These are phyloP conservation scores for Palythoa grandis DNA, from an alignment of 92 coral and sea anemone species.

Conservation along the genomic window DNA sequence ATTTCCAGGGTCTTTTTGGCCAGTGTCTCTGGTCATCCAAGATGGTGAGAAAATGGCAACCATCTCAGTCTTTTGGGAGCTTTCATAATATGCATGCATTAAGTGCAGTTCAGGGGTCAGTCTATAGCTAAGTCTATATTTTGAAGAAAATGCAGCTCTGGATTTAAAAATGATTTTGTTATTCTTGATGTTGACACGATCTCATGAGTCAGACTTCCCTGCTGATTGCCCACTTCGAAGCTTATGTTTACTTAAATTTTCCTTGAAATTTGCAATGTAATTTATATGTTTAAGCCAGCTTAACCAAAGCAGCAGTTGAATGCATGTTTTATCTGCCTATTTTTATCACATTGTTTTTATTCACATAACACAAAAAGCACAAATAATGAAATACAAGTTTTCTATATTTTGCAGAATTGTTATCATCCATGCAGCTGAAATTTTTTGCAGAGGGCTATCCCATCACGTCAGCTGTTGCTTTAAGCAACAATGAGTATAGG, in stretches of 20 bases:
- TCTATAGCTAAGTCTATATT: neutral
- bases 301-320: neutral
- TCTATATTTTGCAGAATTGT: constrained; percentile 58
- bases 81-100: neutral
- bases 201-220: neutral
- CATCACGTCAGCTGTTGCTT: constrained; percentile 60
- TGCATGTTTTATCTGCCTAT: constrained; percentile 8
- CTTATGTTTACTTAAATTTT: neutral
- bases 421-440: constrained; percentile 52
- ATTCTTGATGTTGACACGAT: neutral
- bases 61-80: neutral
- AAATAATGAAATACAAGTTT: neutral
- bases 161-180: neutral
- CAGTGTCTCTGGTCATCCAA: neutral
- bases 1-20: neutral
- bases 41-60: neutral
- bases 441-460: constrained; percentile 67
- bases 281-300: neutral
- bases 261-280: neutral
- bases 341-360: constrained; percentile 6
- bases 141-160: neutral
- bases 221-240: neutral
- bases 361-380: constrained; percentile 1
- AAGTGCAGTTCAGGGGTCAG: neutral
- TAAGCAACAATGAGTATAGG: constrained; percentile 62